A percentile compares a stretch with the other conserved stretches of the same genome.
Conservation (phyloP, 2,113 vertebrate genomes). For the Mystacornis crossleyi region DNA sequence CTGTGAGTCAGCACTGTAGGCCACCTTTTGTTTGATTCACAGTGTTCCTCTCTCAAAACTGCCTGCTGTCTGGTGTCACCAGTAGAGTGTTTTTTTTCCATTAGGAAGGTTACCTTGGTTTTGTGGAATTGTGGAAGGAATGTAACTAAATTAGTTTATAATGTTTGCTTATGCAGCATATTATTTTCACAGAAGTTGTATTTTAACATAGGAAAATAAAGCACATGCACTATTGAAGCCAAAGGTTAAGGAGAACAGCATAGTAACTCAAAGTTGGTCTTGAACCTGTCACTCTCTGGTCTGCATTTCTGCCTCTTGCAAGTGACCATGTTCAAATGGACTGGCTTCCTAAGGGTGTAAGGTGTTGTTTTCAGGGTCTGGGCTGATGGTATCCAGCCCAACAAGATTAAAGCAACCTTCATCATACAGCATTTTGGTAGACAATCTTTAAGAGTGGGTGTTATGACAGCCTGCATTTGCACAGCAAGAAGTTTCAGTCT, state of each 20-base stretch:
- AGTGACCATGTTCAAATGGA: neutral
- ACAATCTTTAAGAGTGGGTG: neutral
- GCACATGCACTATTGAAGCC: neutral
- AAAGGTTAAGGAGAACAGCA: neutral
- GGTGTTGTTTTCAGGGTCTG: neutral
- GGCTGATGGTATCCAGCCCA: neutral
- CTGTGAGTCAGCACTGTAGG: neutral
- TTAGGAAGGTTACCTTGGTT: neutral
- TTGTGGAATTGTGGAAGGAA: neutral
- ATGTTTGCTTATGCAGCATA: neutral
- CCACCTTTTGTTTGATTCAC: neutral
- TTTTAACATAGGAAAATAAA: neutral
- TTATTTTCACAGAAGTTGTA: neutral
- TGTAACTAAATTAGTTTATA: neutral
- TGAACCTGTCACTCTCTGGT: neutral
- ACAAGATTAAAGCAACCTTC: neutral
- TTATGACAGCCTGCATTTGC: constrained; percentile 13
- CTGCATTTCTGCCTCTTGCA: neutral
- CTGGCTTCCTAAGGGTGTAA: neutral
- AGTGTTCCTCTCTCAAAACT: neutral
- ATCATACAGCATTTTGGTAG: neutral
- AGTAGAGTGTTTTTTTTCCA: neutral
- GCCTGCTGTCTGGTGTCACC: neutral
- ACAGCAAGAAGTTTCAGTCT: constrained; percentile 29
- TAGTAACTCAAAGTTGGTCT: neutral